Percentiles rank a stretch among this genome's conserved stretches.
Conservation (phyloP, 1,140 invertebrate genomes). For the Drosophila suzukii region DNA sequence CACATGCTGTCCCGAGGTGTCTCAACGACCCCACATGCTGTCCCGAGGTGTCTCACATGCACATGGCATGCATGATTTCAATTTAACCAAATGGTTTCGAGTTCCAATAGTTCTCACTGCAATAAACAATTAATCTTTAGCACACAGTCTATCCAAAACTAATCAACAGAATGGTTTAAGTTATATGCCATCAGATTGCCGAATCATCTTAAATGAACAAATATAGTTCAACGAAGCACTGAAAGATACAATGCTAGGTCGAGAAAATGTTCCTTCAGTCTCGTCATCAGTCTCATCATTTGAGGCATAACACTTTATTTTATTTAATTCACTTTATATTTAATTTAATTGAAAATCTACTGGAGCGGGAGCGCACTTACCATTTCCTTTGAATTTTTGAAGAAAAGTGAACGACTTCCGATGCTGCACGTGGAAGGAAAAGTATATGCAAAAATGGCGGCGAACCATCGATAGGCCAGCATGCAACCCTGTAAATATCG, state of each 20-base stretch:
- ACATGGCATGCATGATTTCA: slow-evolving; percentile 1
- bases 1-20: slow-evolving; percentile 3
- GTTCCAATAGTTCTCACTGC: slow-evolving; percentile 26
- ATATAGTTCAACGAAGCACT: slow-evolving; percentile 58
- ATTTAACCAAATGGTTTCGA: not conserved
- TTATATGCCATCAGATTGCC: slow-evolving; percentile 68
- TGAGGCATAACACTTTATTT: slow-evolving; percentile 38
- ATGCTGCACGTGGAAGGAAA: slow-evolving; percentile 37
- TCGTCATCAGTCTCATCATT: slow-evolving; percentile 78
- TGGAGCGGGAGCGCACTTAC: slow-evolving; percentile 28
- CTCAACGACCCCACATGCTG: not conserved
- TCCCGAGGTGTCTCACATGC: slow-evolving; percentile 13
- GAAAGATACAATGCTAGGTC: slow-evolving; percentile 62
- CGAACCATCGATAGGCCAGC: not conserved
- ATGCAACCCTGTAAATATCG: slow-evolving; percentile 7
- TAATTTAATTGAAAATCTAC: not conserved
- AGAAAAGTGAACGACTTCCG: slow-evolving; percentile 28
- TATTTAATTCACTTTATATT: not conserved
- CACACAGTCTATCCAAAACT: not conserved
- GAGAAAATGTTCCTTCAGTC: slow-evolving; percentile 69
- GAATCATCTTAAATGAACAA: slow-evolving; percentile 75
- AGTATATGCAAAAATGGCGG: slow-evolving; percentile 21
- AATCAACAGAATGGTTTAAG: not conserved
- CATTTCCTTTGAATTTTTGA: slow-evolving; percentile 36
- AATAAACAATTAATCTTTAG: slow-evolving; percentile 6